Conservation (phyloP, 2,797 vertebrate species). For the Lithobates sylvaticus region DNA sequence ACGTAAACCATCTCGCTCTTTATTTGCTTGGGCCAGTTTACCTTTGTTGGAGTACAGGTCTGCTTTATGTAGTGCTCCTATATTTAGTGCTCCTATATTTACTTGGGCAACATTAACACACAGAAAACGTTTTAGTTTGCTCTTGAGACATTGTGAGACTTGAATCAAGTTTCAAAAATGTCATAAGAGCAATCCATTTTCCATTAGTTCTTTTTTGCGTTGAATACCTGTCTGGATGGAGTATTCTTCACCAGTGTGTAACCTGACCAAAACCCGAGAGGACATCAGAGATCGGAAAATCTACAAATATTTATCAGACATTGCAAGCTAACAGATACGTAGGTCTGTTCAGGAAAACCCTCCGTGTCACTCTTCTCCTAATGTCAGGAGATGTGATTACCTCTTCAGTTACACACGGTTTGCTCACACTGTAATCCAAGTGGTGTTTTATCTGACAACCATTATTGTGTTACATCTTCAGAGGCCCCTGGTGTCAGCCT, state of each 20-base stretch:
- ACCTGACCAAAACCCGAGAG: no score
- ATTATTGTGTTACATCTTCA: constrained; percentile 30
- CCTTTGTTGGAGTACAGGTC: background rate
- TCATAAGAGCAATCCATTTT: background rate
- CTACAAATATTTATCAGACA: background rate
- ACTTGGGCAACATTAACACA: background rate
- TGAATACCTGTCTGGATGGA: no score
- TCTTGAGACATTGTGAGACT: no score
- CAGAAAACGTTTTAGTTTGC: background rate
- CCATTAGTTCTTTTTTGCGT: no score
- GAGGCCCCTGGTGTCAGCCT: constrained; percentile 23
- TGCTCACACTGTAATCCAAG: constrained; percentile 5
- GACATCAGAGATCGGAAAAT: background rate
- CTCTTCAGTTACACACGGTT: constrained; percentile 18
- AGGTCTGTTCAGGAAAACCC: background rate
- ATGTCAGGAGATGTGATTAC: constrained; percentile 28
- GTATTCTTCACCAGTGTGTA: no score
- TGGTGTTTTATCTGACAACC: background rate
- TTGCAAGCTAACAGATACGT: background rate
- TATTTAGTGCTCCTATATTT: no score
- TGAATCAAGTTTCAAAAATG: no score
- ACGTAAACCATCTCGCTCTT: background rate
- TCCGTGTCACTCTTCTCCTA: background rate
- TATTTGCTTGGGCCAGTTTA: background rate
- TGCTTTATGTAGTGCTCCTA: background rate